Evolutionary conservation across 2,113 vertebrate genomes (phyloP).

Genomic region (Calyptomena viridis): DNA sequence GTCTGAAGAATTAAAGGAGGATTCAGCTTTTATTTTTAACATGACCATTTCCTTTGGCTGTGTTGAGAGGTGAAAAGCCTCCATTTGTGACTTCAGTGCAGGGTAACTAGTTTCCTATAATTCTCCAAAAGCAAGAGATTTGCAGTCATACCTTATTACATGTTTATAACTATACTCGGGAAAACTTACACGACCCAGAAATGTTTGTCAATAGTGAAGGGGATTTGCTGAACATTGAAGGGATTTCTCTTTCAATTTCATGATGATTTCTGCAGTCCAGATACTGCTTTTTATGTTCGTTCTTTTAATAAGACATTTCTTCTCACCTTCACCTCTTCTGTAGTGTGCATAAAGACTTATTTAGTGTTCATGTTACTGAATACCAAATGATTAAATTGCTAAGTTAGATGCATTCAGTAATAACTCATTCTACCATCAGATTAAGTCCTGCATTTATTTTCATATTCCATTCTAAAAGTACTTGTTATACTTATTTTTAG

Average conservation of each 20-base stretch:
- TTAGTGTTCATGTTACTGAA: neutral
- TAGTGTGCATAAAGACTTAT: neutral
- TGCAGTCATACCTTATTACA: neutral
- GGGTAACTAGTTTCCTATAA: neutral
- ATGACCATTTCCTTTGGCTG: neutral
- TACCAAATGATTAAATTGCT: neutral
- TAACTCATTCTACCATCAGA: neutral
- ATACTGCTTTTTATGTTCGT: neutral
- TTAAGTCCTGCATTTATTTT: conserved; percentile 4
- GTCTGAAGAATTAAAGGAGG: neutral
- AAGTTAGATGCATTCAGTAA: neutral
- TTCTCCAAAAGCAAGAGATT: neutral
- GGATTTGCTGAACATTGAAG: neutral
- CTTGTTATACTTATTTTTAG: neutral
- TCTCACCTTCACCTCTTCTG: neutral
- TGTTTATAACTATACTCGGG: neutral
- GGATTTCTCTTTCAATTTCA: neutral
- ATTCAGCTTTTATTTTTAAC: neutral
- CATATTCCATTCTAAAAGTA: neutral
- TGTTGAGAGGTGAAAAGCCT: neutral
- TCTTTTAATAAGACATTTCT: neutral
- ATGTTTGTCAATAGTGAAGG: neutral
- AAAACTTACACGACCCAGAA: neutral
- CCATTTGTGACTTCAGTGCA: neutral
- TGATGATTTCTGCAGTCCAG: neutral